Percentiles rank a stretch among this genome's conserved stretches.
These are phyloP conservation scores for Coendou prehensilis DNA, from an alignment of 2,797 vertebrate genomes.

Conservation along the genomic window DNA sequence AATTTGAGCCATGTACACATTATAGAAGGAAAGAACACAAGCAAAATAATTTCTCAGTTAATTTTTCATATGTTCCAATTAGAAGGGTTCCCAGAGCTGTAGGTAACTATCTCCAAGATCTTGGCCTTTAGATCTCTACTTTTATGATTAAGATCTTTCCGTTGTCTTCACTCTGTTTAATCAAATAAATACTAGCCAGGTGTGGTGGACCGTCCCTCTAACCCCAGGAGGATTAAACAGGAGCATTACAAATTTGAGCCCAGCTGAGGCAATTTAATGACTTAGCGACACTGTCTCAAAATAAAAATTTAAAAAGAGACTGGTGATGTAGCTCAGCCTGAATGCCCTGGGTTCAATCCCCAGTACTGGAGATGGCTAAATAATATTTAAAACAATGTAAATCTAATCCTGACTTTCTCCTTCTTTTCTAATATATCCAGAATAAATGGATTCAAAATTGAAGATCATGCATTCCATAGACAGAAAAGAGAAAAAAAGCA, in stretches of 20 bases:
- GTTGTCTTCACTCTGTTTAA: neutral
- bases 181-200: neutral
- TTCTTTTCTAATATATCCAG: neutral
- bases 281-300: neutral
- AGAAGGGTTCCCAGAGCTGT: neutral
- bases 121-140: neutral
- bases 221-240: neutral
- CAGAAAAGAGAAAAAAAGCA: neutral
- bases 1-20: neutral
- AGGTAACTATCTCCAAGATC: neutral
- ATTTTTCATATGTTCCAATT: neutral
- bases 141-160: neutral
- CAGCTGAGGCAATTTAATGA: neutral
- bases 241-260: neutral
- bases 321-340: neutral
- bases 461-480: neutral
- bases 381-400: neutral
- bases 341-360: neutral
- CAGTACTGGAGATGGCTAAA: neutral
- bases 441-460: constrained; percentile 16
- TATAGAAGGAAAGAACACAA: neutral
- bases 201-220: neutral
- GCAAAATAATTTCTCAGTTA: neutral
- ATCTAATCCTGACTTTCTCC: neutral
- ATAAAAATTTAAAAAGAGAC: neutral